Percentiles rank a stretch among this genome's conserved stretches.
Conservation (phyloP, 2,113 vertebrate species). For the Brevimyrus niger region DNA sequence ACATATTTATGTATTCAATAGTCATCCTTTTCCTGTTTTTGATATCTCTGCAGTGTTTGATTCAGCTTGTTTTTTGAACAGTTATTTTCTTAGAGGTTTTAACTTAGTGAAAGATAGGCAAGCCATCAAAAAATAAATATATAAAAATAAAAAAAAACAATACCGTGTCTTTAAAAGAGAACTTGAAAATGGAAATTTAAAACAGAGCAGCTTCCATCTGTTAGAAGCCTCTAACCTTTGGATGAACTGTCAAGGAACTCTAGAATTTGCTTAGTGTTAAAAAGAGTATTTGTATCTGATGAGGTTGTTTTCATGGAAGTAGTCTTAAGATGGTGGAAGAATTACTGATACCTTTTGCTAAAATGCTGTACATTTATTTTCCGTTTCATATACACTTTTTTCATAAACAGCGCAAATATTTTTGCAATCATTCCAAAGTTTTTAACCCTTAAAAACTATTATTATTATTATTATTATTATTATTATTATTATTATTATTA, state of each 20-base stretch:
- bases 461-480: no score
- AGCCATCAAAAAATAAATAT: background rate
- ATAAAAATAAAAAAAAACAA: background rate
- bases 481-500: no score
- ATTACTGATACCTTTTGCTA: background rate
- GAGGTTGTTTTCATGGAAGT: background rate
- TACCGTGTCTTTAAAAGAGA: background rate
- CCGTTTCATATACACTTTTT: background rate
- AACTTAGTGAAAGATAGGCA: background rate
- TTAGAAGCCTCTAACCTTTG: conserved; percentile 7
- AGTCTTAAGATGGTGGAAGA: background rate
- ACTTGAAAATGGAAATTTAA: conserved; percentile 5
- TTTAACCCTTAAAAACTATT: background rate
- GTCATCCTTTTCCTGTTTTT: background rate
- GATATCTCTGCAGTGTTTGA: background rate
- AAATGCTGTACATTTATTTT: background rate
- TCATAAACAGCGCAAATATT: background rate
- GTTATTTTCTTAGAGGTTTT: background rate
- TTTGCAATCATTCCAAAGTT: background rate
- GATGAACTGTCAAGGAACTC: conserved; percentile 7
- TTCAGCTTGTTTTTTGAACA: background rate
- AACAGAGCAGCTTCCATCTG: background rate
- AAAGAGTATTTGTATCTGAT: background rate
- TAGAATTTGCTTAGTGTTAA: background rate
- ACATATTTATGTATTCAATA: background rate